Base-by-base conservation (phyloP, 2,797 vertebrate genomes). In the Myotis findleyi region DNA sequence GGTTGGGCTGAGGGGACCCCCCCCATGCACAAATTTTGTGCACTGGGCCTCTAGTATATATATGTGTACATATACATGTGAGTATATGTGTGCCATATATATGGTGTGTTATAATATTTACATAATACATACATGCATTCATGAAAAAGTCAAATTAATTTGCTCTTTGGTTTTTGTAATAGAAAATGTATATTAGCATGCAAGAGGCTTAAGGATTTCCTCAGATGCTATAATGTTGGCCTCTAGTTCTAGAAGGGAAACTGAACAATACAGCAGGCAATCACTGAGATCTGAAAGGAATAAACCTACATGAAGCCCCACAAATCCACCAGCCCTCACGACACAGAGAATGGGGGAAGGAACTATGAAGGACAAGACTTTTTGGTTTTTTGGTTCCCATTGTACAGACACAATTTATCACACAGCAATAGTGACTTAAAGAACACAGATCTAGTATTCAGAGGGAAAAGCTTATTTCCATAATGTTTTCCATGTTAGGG, bases 401-500 rank as follows among this genome's bases (percentile, higher is more conserved):
- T 17, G 69, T 14, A 41, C 0, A 23, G 30, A 53, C 66, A 49
- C 25, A 53, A 30, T 75, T 64, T 41, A 23, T 75, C n/a, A 57
- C n/a, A 14, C 0, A 12, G 30, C 1, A 3, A 21, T 33, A 14
- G 11, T 33, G 18, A 44, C 9, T 64, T 41, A 36, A 75, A 71
- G 51, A 69, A 47, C 10, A 76, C 3, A 18, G 57, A 9, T 68
- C 16, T n/a, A 17, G 33, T 25, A 13, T 3, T 33, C 5, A 36
- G 69, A 49, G 30, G 16, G 25, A 71, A 71, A 38, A 9, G 5
- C 3, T 79, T 64, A 41, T 69, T 92, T 59, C 59, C 20, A 25
- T 16, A 76, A 18, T 30, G 36, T 13, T 47, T 11, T 5, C n/a
- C 18, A 12, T 0, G 0, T 12, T n/a, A n/a, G 49, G 7, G 0